Conservation (phyloP, 1,140 invertebrate species). For the Psilanteris sp. region DNA sequence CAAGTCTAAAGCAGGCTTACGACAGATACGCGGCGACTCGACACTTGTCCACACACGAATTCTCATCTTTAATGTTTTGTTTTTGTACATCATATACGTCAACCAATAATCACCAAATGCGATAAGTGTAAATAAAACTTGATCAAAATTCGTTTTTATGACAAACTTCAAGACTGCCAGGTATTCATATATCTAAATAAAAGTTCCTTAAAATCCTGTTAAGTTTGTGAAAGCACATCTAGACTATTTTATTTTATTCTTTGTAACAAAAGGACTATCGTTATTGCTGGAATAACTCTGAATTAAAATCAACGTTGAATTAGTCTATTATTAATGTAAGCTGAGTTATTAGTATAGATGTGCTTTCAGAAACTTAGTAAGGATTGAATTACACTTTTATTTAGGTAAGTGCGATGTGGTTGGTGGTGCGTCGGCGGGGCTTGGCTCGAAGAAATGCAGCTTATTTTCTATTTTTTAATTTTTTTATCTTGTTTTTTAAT, state of each 20-base stretch:
- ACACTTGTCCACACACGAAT: constrained; percentile 24
- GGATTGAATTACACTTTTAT: constrained; percentile 12
- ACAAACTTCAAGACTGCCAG: constrained; percentile 25
- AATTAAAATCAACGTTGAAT: too few relatives aligned
- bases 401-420: constrained; percentile 34
- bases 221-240: neutral
- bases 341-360: neutral
- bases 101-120: constrained; percentile 15
- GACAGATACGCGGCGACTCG: constrained; percentile 48
- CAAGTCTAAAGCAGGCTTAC: constrained; percentile 47
- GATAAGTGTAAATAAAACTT: constrained; percentile 11
- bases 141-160: constrained; percentile 12
- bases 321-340: neutral
- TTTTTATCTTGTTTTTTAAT: too few relatives aligned
- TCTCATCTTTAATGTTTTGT: too few relatives aligned
- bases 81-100: constrained; percentile 2
- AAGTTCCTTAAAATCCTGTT: constrained; percentile 15
- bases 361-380: neutral
- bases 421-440: constrained; percentile 75
- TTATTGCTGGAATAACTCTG: too few relatives aligned
- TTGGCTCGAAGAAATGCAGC: constrained; percentile 73
- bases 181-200: constrained; percentile 24
- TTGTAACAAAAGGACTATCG: too few relatives aligned
- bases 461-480: constrained; percentile 23
- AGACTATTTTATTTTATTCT: too few relatives aligned